Base-by-base conservation (phyloP, 2,797 vertebrate genomes). In the Schizopygopsis pylzovi region DNA sequence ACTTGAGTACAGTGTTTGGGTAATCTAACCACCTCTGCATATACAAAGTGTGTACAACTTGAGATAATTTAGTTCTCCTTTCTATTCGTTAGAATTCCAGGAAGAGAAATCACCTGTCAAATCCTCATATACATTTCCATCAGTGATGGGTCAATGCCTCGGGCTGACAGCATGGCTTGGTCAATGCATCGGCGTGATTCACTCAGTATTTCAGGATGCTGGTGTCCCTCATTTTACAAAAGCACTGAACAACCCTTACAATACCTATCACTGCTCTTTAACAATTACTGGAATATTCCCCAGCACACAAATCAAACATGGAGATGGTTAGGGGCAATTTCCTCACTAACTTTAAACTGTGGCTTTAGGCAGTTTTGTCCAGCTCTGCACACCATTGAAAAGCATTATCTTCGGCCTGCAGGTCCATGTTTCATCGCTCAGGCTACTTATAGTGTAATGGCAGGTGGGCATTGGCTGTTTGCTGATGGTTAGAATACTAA, bases 401-500 rank as follows among this genome's bases (percentile, higher is more conserved):
- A 85, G 77, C 83, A 87, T 83, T 85, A 82, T 61, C 84, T 61
- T 85, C 47, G 28, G 72, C 84, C 72, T 72, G 11, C 49, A 79
- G 81, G 61, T 83, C 49, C 65, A 70, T 71, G 59, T 89, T 82
- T 86, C 77, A 87, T 78, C 78, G 83, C 49, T 81, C 67, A 68
- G 63, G 52, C 85, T 83, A 63, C 75, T 81, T 81, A 70, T 87
- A 77, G 83, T 20, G 75, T 87, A 89, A 90, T 88, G 83, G 85
- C 45, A 77, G 85, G 83, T 79, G 80, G 85, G 83, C 79, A 83
- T 56, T 88, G 85, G 85, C 78, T 81, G 83, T 88, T 85, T 87
- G 81, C 87, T 85, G 83, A 81, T 47, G 72, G 77, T 85, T 89
- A 59, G 65, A 82, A 88, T 87, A 33, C 81, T 85, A 87, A 88